Percentiles rank a stretch among this genome's conserved stretches.
phyloP scores from a whole-genome alignment of 1,140 invertebrate species.

The Dendrolimus punctatus region DNA sequence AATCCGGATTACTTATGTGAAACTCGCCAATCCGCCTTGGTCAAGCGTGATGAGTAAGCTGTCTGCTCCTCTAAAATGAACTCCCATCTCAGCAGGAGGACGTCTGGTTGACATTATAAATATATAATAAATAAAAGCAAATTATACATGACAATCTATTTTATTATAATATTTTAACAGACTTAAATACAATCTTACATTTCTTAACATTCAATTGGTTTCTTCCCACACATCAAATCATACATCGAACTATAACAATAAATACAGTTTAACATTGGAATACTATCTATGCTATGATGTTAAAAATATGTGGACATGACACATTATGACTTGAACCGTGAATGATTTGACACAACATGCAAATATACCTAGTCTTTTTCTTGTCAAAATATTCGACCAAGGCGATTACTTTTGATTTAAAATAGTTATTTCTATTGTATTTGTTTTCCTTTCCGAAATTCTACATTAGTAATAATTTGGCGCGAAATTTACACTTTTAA shows the following conservation, averaged over 20 bases:
- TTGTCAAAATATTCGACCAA: too few species aligned
- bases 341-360: constrained; percentile 19
- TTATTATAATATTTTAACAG: constrained; percentile 45
- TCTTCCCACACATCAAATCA: constrained; percentile 44
- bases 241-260: constrained; percentile 52
- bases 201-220: constrained; percentile 53
- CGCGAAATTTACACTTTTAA: too few species aligned
- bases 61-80: too few species aligned
- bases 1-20: too few species aligned
- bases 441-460: too few species aligned
- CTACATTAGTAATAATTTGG: too few species aligned
- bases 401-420: too few species aligned
- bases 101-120: neutral
- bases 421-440: too few species aligned
- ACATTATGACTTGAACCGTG: constrained; percentile 43
- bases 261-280: constrained; percentile 59
- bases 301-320: constrained; percentile 37
- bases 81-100: too few species aligned
- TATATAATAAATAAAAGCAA: constrained; percentile 13
- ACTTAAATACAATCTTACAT: constrained; percentile 63
- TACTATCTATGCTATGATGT: constrained; percentile 40
- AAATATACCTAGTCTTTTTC: too few species aligned
- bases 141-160: constrained; percentile 45
- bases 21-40: too few species aligned
- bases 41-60: too few species aligned